Evolutionary conservation across 2,888 invertebrate species (phyloP), one percentile per base, ranked within the genome.

Genomic region (Mylabris sibirica): DNA sequence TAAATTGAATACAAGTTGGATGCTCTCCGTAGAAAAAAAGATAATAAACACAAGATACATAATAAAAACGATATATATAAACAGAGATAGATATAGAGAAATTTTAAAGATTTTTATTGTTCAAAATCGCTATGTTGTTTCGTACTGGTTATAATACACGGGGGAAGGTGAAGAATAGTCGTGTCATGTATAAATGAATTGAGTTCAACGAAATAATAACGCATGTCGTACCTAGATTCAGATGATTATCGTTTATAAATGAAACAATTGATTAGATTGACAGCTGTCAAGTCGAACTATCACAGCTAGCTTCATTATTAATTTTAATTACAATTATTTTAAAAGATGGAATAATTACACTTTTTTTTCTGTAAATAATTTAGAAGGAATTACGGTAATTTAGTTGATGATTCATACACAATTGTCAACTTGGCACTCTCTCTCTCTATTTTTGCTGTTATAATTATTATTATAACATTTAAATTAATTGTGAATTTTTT

Each of bases 181-280:
- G 26, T n/a, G n/a, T 30, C 26, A 30, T 30, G 30, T 30, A 30
- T 30, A 49, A 49, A 49, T 49, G 20, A 22, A 49, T 49, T 49
- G 49, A 49, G 49, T 49, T 49, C 49, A 49, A 49, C 20, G 20
- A 11, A 49, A 49, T 49, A 49, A 22, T 11, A 49, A 49, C 49
- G 49, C 49, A 49, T 49, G 49, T 49, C 49, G 49, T 49, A 49
- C 20, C 49, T 49, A 49, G 2, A 49, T 49, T 49, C 49, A 49
- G 20, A 49, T 8, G 20, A 49, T 49, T 49, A 44, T 44, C 44
- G 44, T 44, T 44, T 17, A 44, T 5, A 22, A 20, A 20, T 0
- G n/a, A 49, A 49, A 49, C 49, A 49, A 20, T 20, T 49, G 49
- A 22, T 20, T 49, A 9, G 1, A 20, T 49, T 49, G 49, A 49